A percentile compares a stretch with the other conserved stretches of the same genome.
These are phyloP conservation scores for Saxidomus purpurata DNA, from an alignment of 1,140 invertebrate genomes.

Conservation along the genomic window DNA sequence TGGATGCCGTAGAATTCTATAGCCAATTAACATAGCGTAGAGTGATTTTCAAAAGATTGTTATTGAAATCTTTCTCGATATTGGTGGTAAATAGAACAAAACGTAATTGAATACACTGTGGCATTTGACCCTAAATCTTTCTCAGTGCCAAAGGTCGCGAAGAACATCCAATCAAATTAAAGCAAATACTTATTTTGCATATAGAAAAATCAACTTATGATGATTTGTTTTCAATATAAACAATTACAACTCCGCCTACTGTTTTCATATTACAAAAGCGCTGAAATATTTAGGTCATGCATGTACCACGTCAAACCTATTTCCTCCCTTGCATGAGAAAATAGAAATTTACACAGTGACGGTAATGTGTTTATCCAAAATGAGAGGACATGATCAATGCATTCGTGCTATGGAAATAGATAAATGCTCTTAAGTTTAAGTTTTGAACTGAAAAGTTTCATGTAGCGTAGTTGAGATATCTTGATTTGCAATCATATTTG, in stretches of 20 bases:
- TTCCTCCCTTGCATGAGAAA: not conserved
- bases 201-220: not conserved
- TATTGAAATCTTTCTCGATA: slow-evolving; percentile 44
- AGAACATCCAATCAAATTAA: slow-evolving; percentile 52
- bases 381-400: no score
- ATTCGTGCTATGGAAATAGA: no score
- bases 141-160: slow-evolving; percentile 23
- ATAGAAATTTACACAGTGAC: no score
- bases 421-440: no score
- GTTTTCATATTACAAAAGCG: not conserved
- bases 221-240: not conserved
- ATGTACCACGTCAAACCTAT: no score
- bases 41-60: slow-evolving; percentile 43
- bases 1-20: slow-evolving; percentile 28
- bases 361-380: no score
- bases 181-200: not conserved
- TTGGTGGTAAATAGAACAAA: slow-evolving; percentile 55
- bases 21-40: slow-evolving; percentile 68
- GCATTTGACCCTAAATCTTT: slow-evolving; percentile 46
- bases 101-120: slow-evolving; percentile 57
- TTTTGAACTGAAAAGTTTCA: no score
- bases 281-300: not conserved
- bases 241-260: slow-evolving; percentile 33
- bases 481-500: no score
- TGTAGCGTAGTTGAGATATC: no score